Evolutionary conservation across 2,797 vertebrate species (phyloP).

Genomic region (Platyrinchus mystaceus): DNA sequence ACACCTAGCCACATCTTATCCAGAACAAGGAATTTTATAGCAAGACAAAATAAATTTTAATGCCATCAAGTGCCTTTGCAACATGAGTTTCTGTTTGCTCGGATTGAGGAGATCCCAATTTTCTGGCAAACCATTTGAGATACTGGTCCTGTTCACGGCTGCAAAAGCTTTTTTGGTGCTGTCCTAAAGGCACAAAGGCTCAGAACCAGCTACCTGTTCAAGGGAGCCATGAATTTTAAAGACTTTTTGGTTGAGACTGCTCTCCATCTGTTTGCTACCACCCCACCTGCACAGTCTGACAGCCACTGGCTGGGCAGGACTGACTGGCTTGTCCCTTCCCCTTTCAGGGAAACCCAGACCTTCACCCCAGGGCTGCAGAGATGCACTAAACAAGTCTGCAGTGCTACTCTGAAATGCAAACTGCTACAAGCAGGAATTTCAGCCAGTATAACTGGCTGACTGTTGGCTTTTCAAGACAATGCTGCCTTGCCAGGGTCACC

Average conservation of each 20-base stretch:
- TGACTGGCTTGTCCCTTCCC: constrained; percentile 21
- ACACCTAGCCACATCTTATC: not conserved
- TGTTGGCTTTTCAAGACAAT: not conserved
- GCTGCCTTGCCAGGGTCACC: not conserved
- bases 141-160: not conserved
- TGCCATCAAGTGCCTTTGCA: not conserved
- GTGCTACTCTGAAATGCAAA: constrained; percentile 20
- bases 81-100: not conserved
- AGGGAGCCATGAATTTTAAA: not conserved
- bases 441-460: not conserved
- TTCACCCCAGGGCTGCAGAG: constrained; percentile 25
- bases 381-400: constrained; percentile 8
- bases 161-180: not conserved
- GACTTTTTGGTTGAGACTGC: not conserved
- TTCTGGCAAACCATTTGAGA: not conserved
- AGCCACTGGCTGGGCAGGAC: constrained; percentile 43
- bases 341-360: constrained; percentile 26
- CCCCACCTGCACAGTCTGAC: not conserved
- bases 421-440: not conserved
- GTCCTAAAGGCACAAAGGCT: not conserved
- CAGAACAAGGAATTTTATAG: not conserved
- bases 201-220: not conserved
- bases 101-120: not conserved
- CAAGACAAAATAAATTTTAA: not conserved
- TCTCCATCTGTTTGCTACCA: not conserved